Base-by-base conservation (phyloP, 2,113 vertebrate species). In the Bos indicus region DNA sequence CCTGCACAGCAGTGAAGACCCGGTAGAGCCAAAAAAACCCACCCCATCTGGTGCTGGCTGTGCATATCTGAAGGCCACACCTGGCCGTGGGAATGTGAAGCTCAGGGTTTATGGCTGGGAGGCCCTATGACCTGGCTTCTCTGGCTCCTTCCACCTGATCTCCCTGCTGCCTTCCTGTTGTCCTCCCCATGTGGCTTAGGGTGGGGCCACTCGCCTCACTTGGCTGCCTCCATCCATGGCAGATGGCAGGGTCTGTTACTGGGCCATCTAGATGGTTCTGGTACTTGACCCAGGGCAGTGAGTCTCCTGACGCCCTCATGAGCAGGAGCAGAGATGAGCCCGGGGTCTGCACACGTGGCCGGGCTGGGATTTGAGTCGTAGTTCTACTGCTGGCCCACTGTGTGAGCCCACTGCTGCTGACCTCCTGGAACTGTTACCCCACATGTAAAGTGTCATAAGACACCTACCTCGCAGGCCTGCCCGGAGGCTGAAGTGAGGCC, bases 121-220 rank as follows among this genome's bases (percentile, higher is more conserved):
- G 4, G 74, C 33, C 46, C 17, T 1, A 8, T 7, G 51, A 40
- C 57, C 83, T 78, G 87, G 64, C 16, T 33, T 19, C 17, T 52
- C 21, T 36, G 0, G 56, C 83, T 46, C 40, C 36, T 36, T 52
- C 54, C 8, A 9, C 81, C 71, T 2, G 48, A 2, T 74, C 11
- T 28, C n/a, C 14, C 83, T 51, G 62, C n/a, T 51, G 57, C 46
- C 19, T 82, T 84, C 12, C 36, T 4, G 1, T 60, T 60, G 91
- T 16, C 48, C 51, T 46, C 17, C 43, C 52, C 7, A 5, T 19
- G 19, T 74, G 71, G 3, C 36, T 59, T 9, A 4, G 88, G 84
- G 19, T 12, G 7, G 1, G 6, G 28, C 36, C 13, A 36, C 19
- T 74, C 0, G 0, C 11, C 3, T 40, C 0, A 0, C 43, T 78